Evolutionary conservation across 2,797 vertebrate species (phyloP).

Genomic region (Rhinichthys osculus): DNA sequence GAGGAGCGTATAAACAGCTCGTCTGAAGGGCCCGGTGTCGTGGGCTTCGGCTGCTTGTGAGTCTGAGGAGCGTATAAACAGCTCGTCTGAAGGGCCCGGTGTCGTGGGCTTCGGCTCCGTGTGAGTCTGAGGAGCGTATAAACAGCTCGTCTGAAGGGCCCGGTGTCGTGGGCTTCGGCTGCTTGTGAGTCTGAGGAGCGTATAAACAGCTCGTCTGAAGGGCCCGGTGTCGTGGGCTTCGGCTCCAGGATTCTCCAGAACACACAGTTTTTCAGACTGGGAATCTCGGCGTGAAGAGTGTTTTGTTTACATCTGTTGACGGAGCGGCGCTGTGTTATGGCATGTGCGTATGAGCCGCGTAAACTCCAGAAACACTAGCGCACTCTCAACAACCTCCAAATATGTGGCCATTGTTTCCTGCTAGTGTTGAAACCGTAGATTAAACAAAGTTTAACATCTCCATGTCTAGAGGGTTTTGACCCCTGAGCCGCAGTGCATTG

Average conservation of each 20-base stretch:
- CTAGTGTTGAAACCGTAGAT: constrained; percentile 64
- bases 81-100: too few species aligned
- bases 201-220: constrained; percentile 75
- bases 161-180: too few species aligned
- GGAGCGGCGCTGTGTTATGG: constrained; percentile 79
- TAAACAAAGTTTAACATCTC: constrained; percentile 60
- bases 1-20: too few species aligned
- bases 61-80: too few species aligned
- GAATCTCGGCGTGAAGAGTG: constrained; percentile 68
- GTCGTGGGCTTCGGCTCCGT: too few species aligned
- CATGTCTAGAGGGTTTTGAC: constrained; percentile 56
- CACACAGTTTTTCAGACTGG: constrained; percentile 75
- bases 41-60: too few species aligned
- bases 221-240: constrained; percentile 51
- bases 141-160: too few species aligned
- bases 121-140: too few species aligned
- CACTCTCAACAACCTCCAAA: constrained; percentile 68
- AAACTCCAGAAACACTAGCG: constrained; percentile 72
- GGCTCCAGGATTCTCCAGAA: constrained; percentile 68
- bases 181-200: constrained; percentile 75
- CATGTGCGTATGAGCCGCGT: constrained; percentile 74
- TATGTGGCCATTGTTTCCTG: constrained; percentile 68
- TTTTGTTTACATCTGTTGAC: constrained; percentile 79
- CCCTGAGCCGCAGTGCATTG: constrained; percentile 18
- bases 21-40: too few species aligned